Conservation (phyloP, 2,888 invertebrate species). For the Sipha maydis region DNA sequence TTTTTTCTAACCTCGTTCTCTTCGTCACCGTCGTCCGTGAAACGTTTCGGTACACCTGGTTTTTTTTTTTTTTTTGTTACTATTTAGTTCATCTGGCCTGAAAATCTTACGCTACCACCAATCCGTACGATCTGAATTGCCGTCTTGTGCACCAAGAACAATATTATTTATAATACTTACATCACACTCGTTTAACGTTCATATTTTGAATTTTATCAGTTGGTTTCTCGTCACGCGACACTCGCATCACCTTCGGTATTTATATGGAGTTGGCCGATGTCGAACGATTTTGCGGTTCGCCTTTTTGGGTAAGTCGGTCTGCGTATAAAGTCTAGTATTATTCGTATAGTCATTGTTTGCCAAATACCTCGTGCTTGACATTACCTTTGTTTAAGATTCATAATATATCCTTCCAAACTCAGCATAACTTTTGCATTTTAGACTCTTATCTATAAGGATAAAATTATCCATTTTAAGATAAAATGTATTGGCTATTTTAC, state of each 20-base stretch:
- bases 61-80: background rate
- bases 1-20: background rate
- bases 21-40: background rate
- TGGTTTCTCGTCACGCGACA: background rate
- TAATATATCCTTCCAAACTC: no score
- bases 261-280: conserved; percentile 51
- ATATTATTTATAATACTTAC: background rate
- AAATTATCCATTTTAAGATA: no score
- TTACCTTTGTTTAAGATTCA: background rate
- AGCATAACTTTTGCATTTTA: background rate
- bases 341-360: background rate
- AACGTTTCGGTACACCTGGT: background rate
- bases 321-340: background rate
- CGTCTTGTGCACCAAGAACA: background rate
- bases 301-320: conserved; percentile 62
- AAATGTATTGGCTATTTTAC: background rate
- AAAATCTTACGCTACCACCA: background rate
- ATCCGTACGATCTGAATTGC: no score
- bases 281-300: conserved; percentile 62
- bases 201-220: background rate
- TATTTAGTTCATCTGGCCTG: no score
- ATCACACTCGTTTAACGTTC: background rate
- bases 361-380: background rate
- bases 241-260: background rate
- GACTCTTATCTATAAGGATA: no score